Conservation (phyloP, 2,113 vertebrate genomes). For the Apodemus sylvaticus region DNA sequence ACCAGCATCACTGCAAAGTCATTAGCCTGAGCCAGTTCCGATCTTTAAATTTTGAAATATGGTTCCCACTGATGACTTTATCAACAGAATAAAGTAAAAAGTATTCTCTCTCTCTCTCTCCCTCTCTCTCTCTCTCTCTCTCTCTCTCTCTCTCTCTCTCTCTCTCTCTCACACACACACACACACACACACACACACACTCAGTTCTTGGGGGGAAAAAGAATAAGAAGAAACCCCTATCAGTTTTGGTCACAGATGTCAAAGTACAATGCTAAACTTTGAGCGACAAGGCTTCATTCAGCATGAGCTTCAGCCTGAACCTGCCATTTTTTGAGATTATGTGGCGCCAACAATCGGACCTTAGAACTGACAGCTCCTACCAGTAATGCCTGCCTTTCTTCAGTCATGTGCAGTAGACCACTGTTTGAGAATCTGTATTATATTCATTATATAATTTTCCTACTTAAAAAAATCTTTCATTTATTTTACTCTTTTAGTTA, state of each 20-base stretch:
- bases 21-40: background rate
- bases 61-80: background rate
- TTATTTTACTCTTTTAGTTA: constrained; percentile 54
- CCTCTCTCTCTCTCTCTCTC: background rate
- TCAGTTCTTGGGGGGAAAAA: background rate
- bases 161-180: background rate
- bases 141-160: no score
- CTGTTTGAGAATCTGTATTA: constrained; percentile 31
- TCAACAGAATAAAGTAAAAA: background rate
- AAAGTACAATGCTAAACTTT: background rate
- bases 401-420: constrained; percentile 39
- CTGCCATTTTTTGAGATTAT: background rate
- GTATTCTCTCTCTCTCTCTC: no score
- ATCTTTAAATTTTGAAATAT: background rate
- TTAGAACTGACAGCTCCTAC: background rate
- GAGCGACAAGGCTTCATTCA: background rate
- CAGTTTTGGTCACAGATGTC: background rate
- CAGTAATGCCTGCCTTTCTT: background rate
- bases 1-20: background rate
- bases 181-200: background rate
- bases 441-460: constrained; percentile 9
- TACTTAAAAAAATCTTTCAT: constrained; percentile 39
- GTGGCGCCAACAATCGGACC: no score
- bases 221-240: background rate
- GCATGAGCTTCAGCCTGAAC: background rate